These are phyloP conservation scores for Heteractis magnifica DNA, from an alignment of 92 coral and sea anemone genomes.

Conservation along the genomic window DNA sequence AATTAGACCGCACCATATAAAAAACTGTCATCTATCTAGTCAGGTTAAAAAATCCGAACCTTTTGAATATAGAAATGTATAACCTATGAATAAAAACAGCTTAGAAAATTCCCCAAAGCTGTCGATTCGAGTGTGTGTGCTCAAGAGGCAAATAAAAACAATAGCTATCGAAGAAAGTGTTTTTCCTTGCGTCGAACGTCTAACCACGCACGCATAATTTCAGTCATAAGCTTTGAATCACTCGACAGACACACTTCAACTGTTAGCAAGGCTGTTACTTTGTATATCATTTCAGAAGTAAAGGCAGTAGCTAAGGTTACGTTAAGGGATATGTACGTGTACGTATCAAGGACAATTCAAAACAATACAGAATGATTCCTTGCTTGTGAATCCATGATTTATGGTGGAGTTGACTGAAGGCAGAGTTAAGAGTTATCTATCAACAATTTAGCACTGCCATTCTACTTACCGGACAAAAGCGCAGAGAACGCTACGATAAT, in stretches of 20 bases:
- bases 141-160: neutral
- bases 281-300: neutral
- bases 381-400: neutral
- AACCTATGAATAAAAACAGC: neutral
- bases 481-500: constrained; percentile 8
- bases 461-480: constrained; percentile 13
- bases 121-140: too few species aligned
- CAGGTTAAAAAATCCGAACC: neutral
- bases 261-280: constrained; percentile 8
- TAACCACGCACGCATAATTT: neutral
- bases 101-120: neutral
- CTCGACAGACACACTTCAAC: neutral
- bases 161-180: neutral
- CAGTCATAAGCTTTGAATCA: neutral
- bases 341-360: neutral
- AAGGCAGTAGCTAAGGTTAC: constrained; percentile 31
- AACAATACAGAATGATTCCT: too few species aligned
- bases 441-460: constrained; percentile 34
- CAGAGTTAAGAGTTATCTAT: neutral
- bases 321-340: neutral
- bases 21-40: too few species aligned
- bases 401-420: neutral
- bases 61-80: neutral
- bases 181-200: neutral
- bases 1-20: neutral